A percentile compares a stretch with the other conserved stretches of the same genome.
These are phyloP conservation scores for Polypedilum vanderplanki DNA, from an alignment of 1,140 invertebrate genomes.

Conservation along the genomic window DNA sequence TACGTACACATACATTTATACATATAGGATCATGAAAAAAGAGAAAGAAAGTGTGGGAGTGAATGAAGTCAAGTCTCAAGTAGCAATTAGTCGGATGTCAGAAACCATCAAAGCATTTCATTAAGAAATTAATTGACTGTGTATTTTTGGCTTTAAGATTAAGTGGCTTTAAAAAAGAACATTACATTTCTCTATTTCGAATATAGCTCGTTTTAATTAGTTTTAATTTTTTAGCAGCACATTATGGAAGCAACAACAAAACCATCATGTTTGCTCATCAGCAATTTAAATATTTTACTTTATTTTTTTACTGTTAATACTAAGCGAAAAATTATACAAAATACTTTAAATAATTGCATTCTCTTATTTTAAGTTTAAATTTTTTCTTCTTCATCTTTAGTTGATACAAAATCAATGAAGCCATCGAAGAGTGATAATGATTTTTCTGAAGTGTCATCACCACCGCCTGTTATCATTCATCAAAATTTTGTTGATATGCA, in stretches of 20 bases:
- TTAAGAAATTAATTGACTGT: conserved; percentile 7
- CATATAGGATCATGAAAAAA: conserved; percentile 3
- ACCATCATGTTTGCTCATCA: background rate
- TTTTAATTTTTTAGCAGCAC: background rate
- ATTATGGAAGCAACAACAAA: background rate
- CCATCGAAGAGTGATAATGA: background rate
- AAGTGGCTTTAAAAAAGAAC: background rate
- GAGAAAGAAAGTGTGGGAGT: background rate
- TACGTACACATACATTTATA: background rate
- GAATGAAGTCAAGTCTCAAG: background rate
- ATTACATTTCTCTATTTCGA: background rate
- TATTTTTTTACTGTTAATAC: background rate
- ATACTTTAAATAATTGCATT: background rate
- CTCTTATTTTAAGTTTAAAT: background rate
- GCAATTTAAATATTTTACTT: background rate
- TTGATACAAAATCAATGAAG: background rate
- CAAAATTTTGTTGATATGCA: background rate
- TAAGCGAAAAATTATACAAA: conserved; percentile 1
- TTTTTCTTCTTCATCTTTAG: background rate
- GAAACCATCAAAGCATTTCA: conserved; percentile 17
- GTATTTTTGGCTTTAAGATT: conserved; percentile 3
- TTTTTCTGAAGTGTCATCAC: background rate
- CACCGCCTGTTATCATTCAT: background rate
- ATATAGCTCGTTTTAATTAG: background rate
- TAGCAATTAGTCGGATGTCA: conserved; percentile 10